Evolutionary conservation across 1,140 invertebrate species (phyloP).

Genomic region (Teleopsis dalmanni): DNA sequence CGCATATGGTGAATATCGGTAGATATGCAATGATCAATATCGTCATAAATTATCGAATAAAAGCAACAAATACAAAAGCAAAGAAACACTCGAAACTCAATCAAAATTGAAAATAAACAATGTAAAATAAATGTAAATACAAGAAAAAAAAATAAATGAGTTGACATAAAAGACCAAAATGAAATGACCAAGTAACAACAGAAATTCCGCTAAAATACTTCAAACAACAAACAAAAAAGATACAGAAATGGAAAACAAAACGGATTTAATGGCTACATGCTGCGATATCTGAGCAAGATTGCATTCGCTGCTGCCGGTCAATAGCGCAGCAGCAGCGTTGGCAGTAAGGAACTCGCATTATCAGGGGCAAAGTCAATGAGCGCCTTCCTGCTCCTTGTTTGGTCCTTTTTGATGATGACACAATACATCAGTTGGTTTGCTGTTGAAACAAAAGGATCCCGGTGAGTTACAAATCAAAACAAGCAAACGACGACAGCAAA

Average conservation of each 20-base stretch:
- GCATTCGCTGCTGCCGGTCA: too few relatives aligned
- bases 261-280: constrained; percentile 3
- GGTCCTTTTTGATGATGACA: neutral
- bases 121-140: constrained; percentile 2
- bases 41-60: too few relatives aligned
- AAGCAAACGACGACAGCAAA: constrained; percentile 8
- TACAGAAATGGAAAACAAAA: neutral
- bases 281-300: constrained; percentile 4
- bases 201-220: too few relatives aligned
- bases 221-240: neutral
- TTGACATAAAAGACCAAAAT: constrained; percentile 7
- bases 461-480: constrained; percentile 9
- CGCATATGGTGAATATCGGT: too few relatives aligned
- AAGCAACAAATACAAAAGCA: too few relatives aligned
- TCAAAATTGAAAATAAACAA: constrained; percentile 8
- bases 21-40: too few relatives aligned
- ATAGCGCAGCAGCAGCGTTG: neutral
- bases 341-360: neutral
- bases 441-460: constrained; percentile 8
- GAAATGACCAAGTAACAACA: constrained; percentile 5
- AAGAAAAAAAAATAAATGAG: neutral
- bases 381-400: constrained; percentile 5
- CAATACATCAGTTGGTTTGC: too few relatives aligned
- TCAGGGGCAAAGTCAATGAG: neutral
- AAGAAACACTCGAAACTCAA: constrained; percentile 4